Evolutionary conservation across 2,113 vertebrate species (phyloP), one percentile per base, ranked within the genome.

Genomic region (Sarotherodon lohbergeri): DNA sequence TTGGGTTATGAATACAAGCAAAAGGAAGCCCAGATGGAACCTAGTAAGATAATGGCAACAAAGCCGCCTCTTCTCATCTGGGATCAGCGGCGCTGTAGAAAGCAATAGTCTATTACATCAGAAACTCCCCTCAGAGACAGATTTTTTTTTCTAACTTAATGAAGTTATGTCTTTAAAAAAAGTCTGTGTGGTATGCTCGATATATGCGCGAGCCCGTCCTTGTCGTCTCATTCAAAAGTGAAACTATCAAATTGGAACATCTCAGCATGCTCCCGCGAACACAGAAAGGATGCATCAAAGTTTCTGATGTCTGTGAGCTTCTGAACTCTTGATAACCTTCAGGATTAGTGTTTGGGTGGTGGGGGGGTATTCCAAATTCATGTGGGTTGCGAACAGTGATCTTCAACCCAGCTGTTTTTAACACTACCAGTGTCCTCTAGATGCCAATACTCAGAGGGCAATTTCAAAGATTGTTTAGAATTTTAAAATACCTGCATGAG

Each of bases 1-100:
- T 91, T 88, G 84, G 86, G 90, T 95, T 94, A 90, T 93, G 93
- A 94, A 93, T 90, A 94, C 90, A 88, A 89, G 87, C 81, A 83
- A 89, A 66, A 85, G 86, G 90, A 81, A 80, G 92, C 87, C 76
- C 57, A 87, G 93, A 88, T 61, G 50, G 48, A 92, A 83, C 83
- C 63, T 46, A 80, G 86, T 82, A 61, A 90, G 90, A 93, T 93
- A 88, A 89, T 88, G 57, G 88, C 59, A 86, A 83, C 46, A 76
- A 82, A 78, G 87, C 63, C 22, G 59, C 36, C 78, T 85, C 50
- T 39, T 73, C 86, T 93, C 88, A 88, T 91, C 87, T 84, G 83
- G 83, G 82, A 88, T 84, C 39, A 90, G 56, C 55, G 63, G 7
- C 4, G 4, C 17, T 50, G 14, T 73, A 48, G 82, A 86, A 83